phyloP scores from a whole-genome alignment of 1,140 invertebrate species.

The Tribolium madens region DNA sequence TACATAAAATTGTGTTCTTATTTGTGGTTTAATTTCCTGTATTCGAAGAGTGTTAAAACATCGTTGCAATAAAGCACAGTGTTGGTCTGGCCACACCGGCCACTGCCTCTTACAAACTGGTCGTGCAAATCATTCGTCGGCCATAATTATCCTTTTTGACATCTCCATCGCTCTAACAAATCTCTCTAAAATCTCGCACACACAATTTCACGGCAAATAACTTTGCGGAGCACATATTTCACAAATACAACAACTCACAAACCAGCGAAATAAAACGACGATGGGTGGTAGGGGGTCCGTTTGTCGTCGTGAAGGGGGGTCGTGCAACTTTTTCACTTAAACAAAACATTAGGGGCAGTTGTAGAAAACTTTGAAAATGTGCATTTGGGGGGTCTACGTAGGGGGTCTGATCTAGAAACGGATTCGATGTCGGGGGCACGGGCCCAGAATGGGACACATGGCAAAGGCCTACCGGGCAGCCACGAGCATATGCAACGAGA shows the following conservation, averaged over 20 bases:
- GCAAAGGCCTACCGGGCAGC: not conserved
- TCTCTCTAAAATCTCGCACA: conserved; percentile 43
- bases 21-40: too few relatives aligned
- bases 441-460: conserved; percentile 32
- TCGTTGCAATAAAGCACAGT: not conserved
- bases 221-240: conserved; percentile 38
- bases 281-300: conserved; percentile 36
- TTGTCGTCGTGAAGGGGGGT: conserved; percentile 38
- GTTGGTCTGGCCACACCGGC: not conserved
- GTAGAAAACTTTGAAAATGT: conserved; percentile 31
- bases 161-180: conserved; percentile 42
- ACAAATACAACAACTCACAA: conserved; percentile 37
- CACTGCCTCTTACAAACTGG: not conserved
- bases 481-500: conserved; percentile 1
- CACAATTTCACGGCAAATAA: conserved; percentile 50
- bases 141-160: conserved; percentile 40
- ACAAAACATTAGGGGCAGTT: conserved; percentile 33
- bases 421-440: conserved; percentile 34
- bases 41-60: too few relatives aligned
- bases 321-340: conserved; percentile 21
- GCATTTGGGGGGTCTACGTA: conserved; percentile 32
- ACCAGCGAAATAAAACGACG: conserved; percentile 34
- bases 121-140: conserved; percentile 37
- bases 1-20: too few relatives aligned
- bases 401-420: conserved; percentile 38